These are phyloP conservation scores for Metopolophium dirhodum DNA, from an alignment of 1,140 invertebrate species.

Conservation along the genomic window DNA sequence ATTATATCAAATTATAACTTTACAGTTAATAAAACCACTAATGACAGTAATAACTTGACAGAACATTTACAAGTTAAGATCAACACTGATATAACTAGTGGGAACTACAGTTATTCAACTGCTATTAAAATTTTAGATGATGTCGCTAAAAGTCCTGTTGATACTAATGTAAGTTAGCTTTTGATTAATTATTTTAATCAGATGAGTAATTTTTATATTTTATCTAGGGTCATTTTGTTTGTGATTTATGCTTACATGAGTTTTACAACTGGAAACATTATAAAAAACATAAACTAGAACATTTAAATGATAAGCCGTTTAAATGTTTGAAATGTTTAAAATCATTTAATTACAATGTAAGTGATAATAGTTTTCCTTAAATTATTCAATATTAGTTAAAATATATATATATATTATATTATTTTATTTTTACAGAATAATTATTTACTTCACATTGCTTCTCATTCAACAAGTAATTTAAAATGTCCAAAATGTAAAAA, in stretches of 20 bases:
- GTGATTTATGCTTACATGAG: conserved; percentile 43
- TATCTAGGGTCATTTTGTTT: conserved; percentile 49
- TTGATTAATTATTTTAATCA: neutral
- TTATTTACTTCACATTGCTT: conserved; percentile 35
- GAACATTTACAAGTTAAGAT: conserved; percentile 20
- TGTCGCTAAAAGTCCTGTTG: conserved; percentile 36
- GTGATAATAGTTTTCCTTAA: neutral
- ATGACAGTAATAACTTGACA: conserved; percentile 1
- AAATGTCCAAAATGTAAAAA: conserved; percentile 72
- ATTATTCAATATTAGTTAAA: neutral
- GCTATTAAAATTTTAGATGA: conserved; percentile 46
- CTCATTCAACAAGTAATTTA: conserved; percentile 25
- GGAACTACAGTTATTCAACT: conserved; percentile 31
- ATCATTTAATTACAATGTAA: conserved; percentile 53
- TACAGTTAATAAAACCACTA: conserved; percentile 1
- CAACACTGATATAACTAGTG: conserved; percentile 21
- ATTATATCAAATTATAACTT: neutral
- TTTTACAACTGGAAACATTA: conserved; percentile 48
- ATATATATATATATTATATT: neutral
- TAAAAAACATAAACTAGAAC: conserved; percentile 43
- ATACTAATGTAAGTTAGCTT: conserved; percentile 26
- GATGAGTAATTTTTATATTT: neutral
- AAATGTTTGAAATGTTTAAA: conserved; percentile 50
- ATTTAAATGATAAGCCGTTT: conserved; percentile 49
- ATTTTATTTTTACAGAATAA: conserved; percentile 37